Evolutionary conservation across 1,140 invertebrate species (phyloP).

Genomic region (Papilio machaon): DNA sequence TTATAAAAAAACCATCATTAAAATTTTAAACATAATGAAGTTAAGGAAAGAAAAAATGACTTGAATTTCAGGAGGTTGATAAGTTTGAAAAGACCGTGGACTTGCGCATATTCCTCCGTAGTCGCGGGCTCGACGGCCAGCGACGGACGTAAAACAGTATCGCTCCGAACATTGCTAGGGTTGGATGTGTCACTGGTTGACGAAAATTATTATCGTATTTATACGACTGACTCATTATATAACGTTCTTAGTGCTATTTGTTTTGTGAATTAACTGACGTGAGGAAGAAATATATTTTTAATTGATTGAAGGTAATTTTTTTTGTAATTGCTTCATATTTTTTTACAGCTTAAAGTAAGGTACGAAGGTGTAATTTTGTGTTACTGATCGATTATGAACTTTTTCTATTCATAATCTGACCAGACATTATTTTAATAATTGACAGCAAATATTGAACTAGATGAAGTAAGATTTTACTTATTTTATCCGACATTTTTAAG

Average conservation of each 20-base stretch:
- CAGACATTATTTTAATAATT: not conserved
- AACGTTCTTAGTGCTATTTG: constrained; percentile 67
- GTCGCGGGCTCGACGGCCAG: constrained; percentile 51
- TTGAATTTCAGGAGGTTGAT: constrained; percentile 63
- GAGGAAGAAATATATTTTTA: constrained; percentile 39
- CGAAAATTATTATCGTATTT: constrained; percentile 55
- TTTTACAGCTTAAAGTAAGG: constrained; percentile 39
- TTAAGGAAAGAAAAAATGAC: constrained; percentile 45
- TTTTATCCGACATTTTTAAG: not conserved
- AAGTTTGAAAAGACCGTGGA: constrained; percentile 71
- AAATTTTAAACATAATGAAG: constrained; percentile 7
- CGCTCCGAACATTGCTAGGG: constrained; percentile 46
- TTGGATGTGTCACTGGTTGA: constrained; percentile 49
- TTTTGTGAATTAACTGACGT: constrained; percentile 60
- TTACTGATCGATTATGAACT: not conserved
- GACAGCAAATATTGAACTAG: not conserved
- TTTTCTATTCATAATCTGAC: not conserved
- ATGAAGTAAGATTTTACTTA: not conserved
- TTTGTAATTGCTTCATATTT: constrained; percentile 18
- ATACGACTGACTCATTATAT: constrained; percentile 67
- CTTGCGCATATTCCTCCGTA: constrained; percentile 77
- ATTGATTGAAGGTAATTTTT: constrained; percentile 41
- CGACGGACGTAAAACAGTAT: constrained; percentile 65
- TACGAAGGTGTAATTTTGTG: not conserved
- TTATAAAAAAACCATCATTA: no score